Percentiles rank a stretch among this genome's conserved stretches.
Conservation (phyloP, 2,113 vertebrate species). For the Boleophthalmus pectinirostris region DNA sequence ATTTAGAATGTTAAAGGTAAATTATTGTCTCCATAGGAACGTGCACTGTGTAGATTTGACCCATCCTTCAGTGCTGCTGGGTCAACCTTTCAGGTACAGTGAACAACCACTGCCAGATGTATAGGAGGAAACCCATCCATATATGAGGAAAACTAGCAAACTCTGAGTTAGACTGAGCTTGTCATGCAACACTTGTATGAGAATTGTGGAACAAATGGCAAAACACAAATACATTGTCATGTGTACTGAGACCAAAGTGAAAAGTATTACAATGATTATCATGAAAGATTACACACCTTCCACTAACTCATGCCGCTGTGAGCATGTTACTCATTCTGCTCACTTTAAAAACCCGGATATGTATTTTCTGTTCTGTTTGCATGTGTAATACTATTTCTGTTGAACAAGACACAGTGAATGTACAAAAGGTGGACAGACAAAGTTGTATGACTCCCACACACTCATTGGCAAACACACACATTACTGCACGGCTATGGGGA, state of each 20-base stretch:
- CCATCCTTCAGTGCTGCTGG: no score
- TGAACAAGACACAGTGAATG: conserved; percentile 28
- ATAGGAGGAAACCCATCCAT: no score
- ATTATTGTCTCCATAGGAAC: no score
- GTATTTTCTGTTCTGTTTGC: neutral
- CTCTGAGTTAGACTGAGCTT: no score
- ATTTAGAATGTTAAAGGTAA: no score
- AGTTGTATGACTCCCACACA: conserved; percentile 62
- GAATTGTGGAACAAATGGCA: no score
- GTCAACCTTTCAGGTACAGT: no score
- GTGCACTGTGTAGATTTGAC: no score
- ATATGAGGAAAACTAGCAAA: no score
- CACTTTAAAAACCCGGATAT: neutral
- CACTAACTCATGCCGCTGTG: neutral
- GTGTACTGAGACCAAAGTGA: neutral
- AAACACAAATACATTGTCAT: no score
- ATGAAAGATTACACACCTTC: neutral
- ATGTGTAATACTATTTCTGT: conserved; percentile 50
- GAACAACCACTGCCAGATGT: no score
- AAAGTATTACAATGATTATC: neutral
- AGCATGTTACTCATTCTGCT: neutral
- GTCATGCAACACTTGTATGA: no score
- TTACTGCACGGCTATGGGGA: conserved; percentile 27
- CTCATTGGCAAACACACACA: conserved; percentile 43
- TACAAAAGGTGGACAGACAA: conserved; percentile 46